phyloP scores from a whole-genome alignment of 1,140 invertebrate species.

The Drosophila mojavensis region DNA sequence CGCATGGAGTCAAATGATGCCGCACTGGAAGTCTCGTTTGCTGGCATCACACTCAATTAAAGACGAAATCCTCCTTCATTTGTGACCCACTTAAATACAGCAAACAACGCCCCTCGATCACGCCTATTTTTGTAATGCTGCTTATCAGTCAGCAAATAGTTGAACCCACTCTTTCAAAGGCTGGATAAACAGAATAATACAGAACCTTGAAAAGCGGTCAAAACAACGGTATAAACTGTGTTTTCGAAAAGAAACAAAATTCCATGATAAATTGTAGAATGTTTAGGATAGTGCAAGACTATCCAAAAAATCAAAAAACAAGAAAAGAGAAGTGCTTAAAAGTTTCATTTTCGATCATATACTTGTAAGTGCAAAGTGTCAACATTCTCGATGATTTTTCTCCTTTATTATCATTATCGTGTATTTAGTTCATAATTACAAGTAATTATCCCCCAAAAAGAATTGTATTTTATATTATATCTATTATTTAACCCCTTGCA shows the following conservation, averaged over 20 bases:
- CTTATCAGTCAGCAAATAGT: conserved; percentile 43
- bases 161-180: conserved; percentile 37
- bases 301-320: conserved; percentile 19
- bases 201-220: conserved; percentile 16
- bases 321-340: conserved; percentile 38
- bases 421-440: conserved; percentile 62
- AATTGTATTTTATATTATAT: conserved; percentile 57
- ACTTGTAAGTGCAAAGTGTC: conserved; percentile 71
- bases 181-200: conserved; percentile 31
- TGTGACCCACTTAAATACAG: conserved; percentile 16
- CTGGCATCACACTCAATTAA: conserved; percentile 82
- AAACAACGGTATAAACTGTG: conserved; percentile 24
- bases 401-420: conserved; percentile 19
- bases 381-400: conserved; percentile 70
- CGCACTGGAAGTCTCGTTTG: conserved; percentile 85
- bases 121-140: conserved; percentile 57
- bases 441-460: conserved; percentile 46
- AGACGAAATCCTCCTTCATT: conserved; percentile 14
- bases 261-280: conserved; percentile 44
- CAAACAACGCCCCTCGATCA: conserved; percentile 30
- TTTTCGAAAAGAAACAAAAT: conserved; percentile 42
- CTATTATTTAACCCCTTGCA: conserved; percentile 55
- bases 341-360: conserved; percentile 66
- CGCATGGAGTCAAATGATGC: conserved; percentile 88
- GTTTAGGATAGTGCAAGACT: conserved; percentile 23